These are phyloP conservation scores for Tragelaphus imberbis DNA, from an alignment of 2,113 vertebrate species.

Conservation along the genomic window DNA sequence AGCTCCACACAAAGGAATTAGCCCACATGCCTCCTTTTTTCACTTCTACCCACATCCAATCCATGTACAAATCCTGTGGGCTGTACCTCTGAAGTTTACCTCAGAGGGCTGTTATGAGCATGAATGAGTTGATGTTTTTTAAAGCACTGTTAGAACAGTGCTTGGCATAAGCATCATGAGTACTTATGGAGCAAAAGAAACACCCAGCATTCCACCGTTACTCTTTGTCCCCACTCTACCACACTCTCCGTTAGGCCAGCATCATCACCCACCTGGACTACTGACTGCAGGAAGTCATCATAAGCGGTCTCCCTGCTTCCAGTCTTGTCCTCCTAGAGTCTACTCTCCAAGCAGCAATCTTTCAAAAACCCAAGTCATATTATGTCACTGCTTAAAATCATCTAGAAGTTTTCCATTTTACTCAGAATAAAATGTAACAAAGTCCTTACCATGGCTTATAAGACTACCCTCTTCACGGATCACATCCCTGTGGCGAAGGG, in stretches of 20 bases:
- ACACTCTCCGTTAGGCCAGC: background rate
- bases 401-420: background rate
- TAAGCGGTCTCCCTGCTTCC: background rate
- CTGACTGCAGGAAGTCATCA: background rate
- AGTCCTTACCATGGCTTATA: background rate
- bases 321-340: background rate
- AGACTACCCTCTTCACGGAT: background rate
- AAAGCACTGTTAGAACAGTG: background rate
- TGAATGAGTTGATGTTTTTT: background rate
- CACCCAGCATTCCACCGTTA: background rate
- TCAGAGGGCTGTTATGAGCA: background rate
- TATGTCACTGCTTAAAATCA: background rate
- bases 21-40: background rate
- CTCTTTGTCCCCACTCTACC: background rate
- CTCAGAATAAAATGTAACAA: background rate
- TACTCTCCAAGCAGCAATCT: background rate
- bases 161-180: background rate
- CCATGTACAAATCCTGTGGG: background rate
- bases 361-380: background rate
- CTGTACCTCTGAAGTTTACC: background rate
- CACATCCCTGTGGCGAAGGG: background rate
- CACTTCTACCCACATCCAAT: background rate
- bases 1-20: background rate
- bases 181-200: background rate
- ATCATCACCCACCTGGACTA: background rate